Evolutionary conservation across 2,113 vertebrate species (phyloP), one percentile per base, ranked within the genome.

Genomic region (Odocoileus hemionus): DNA sequence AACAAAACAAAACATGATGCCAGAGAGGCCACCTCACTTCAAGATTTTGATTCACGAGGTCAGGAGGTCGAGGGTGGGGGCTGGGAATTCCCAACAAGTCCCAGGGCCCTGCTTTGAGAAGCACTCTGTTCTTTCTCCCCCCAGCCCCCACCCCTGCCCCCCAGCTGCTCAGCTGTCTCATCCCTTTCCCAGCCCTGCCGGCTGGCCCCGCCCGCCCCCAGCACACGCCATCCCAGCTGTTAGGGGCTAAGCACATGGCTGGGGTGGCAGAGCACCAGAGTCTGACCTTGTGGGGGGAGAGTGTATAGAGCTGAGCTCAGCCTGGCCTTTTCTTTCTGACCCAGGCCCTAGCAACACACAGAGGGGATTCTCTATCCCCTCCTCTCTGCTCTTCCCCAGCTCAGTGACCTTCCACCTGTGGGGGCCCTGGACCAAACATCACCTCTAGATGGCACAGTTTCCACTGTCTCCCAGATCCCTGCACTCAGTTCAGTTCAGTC

Each of bases 221-320:
- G 7, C 58, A 67, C 87, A 87, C 52, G 88, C 64, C 54, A n/a
- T 25, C 14, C 26, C 96, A 94, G 79, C 93, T 97, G 94, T 90
- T 96, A 52, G 8, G 52, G 94, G 58, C 93, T 64, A 67, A 94
- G 89, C 88, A 47, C 84, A 50, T n/a, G 91, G 45, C 45, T 5
- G 23, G n/a, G 25, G 64, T 89, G 94, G 91, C 84, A 79, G 16
- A 86, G n/a, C 57, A 52, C 74, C 79, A 90, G 76, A 54, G 58
- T 70, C 43, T 74, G 91, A 79, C 10, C 82, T 52, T 55, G 9
- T 3, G 0, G 54, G 57, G 93, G 1, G 60, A 78, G 33, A 89
- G 50, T 21, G 39, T 43, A 4, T 11, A 12, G 74, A 90, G 13
- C 52, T 58, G 92, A 61, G 57, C 61, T 96, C 80, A 89, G 67